These are phyloP conservation scores for Drosophila seguyi DNA, from an alignment of 1,140 invertebrate genomes.

Conservation along the genomic window DNA sequence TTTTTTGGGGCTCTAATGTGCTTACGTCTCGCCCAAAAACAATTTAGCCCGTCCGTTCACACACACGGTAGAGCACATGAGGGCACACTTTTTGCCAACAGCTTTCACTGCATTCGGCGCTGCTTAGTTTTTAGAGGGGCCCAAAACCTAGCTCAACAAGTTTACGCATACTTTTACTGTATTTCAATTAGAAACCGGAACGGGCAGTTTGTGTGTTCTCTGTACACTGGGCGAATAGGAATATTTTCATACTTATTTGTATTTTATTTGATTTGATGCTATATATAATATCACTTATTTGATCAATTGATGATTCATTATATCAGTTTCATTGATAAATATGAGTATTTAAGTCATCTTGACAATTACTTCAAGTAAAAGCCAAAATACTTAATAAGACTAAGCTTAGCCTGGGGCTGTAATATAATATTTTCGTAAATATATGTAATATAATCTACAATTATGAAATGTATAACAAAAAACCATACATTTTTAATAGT, in stretches of 20 bases:
- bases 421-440: no score
- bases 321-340: no score
- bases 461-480: background rate
- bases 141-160: slow-evolving; percentile 56
- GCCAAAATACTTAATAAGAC: no score
- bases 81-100: slow-evolving; percentile 32
- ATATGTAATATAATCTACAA: no score
- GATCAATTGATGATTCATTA: no score
- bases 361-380: no score
- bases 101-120: slow-evolving; percentile 49
- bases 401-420: no score
- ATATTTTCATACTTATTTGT: background rate
- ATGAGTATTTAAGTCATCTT: no score
- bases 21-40: slow-evolving; percentile 38
- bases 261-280: no score
- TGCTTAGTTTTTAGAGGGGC: slow-evolving; percentile 13
- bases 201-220: background rate
- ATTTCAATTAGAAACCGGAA: slow-evolving; percentile 66
- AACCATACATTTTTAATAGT: background rate
- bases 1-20: slow-evolving; percentile 39
- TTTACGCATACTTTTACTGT: slow-evolving; percentile 61
- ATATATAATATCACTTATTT: no score
- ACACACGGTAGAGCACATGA: slow-evolving; percentile 8
- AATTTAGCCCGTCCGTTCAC: slow-evolving; percentile 19
- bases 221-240: background rate